Base-by-base conservation (phyloP, 2,888 invertebrate genomes). In the Synanthedon vespiformis region DNA sequence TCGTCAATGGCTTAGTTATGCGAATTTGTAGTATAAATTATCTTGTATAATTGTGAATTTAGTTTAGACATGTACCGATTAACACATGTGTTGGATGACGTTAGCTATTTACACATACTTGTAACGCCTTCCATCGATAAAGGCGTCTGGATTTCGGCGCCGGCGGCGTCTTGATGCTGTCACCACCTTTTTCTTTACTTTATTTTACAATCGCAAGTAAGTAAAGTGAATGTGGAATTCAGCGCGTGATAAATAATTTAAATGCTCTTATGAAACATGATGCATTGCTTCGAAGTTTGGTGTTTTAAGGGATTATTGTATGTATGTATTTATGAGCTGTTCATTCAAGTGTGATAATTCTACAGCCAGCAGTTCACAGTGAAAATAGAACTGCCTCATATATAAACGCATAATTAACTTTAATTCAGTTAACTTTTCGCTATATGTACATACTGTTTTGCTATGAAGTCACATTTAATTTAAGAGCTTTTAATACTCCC, bases 81-180 rank as follows among this genome's bases (percentile, higher is more conserved):
- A 54, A 52, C 52, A 49, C 51, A 51, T 44, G 34, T 22, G 52
- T 51, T 57, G 57, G 52, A 22, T 61, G 58, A 59, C 58, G 57
- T 61, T 58, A 59, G 54, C 56, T 52, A 52, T 55, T 56, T 44
- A 44, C 8, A 44, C 44, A 12, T 44, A 44, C 44, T 44, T 5
- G 44, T 13, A 44, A 44, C 14, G 44, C 8, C 13, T 14, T 40
- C 50, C 41, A 51, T 44, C 44, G 40, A 34, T 13, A 18, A 52
- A 52, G 40, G 48, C 52, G 34, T 52, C 48, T 40, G 40, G 14
- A 48, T 34, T 22, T 41, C 40, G 48, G 52, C 52, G 34, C 52
- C 51, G n/a, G 44, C 16, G 51, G 40, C 51, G 44, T 22, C 51
- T 44, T 51, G 51, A 34, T 44, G 2, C 40, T 40, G 52, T 34